Percentiles rank a stretch among this genome's conserved stretches.
These are phyloP conservation scores for Pantherophis vulpinus DNA, from an alignment of 2,797 vertebrate genomes.

Conservation along the genomic window DNA sequence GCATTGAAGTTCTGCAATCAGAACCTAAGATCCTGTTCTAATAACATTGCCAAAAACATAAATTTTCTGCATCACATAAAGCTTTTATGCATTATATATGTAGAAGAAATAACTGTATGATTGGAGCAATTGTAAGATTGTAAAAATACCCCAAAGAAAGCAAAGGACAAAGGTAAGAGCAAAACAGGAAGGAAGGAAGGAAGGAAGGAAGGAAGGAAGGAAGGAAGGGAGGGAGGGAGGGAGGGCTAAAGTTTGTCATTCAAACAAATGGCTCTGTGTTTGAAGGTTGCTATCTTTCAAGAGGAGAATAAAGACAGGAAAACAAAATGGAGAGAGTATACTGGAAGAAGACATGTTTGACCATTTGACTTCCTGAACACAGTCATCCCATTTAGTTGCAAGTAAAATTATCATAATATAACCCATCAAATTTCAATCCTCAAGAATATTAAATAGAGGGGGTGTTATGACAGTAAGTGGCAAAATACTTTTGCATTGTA, in stretches of 20 bases:
- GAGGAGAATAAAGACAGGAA: not conserved
- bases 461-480: not conserved
- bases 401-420: not conserved
- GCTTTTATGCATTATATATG: not conserved
- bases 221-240: not conserved
- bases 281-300: not conserved
- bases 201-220: not conserved
- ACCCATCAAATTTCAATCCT: not conserved
- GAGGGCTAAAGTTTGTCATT: not conserved
- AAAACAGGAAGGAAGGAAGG: not conserved
- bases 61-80: not conserved
- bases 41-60: not conserved
- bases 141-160: not conserved
- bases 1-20: not conserved
- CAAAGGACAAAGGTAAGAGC: not conserved
- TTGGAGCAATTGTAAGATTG: not conserved
- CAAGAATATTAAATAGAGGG: not conserved
- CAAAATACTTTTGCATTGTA: not conserved
- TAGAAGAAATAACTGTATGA: not conserved
- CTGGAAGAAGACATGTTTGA: not conserved
- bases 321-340: not conserved
- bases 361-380: not conserved
- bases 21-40: not conserved
- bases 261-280: not conserved
- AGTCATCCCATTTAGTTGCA: not conserved